Evolutionary conservation across 2,888 invertebrate genomes (phyloP).

Genomic region (Flexamia atlantica): DNA sequence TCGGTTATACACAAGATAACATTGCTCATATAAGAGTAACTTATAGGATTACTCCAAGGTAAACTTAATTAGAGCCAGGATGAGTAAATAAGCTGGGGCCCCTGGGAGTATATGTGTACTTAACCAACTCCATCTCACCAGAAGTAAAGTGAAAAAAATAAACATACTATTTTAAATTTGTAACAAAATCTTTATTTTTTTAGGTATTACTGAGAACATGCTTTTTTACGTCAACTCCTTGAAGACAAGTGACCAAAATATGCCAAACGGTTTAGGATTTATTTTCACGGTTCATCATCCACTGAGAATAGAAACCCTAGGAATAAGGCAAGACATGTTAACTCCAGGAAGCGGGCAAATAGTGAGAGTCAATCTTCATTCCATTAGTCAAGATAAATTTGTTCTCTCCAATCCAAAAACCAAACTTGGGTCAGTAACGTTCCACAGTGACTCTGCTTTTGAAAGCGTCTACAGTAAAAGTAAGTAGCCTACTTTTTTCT

Average conservation of each 20-base stretch:
- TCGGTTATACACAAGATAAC: no score
- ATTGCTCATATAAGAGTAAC: no score
- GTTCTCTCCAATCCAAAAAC: background rate
- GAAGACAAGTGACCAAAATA: background rate
- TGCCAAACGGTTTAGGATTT: background rate
- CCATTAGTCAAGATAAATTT: background rate
- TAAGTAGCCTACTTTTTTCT: no score
- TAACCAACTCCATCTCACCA: no score
- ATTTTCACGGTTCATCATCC: constrained; percentile 13
- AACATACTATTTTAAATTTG: no score
- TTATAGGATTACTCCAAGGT: no score
- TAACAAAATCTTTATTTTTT: background rate
- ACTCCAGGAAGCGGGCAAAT: background rate
- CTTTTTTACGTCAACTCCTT: constrained; percentile 14
- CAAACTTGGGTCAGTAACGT: background rate
- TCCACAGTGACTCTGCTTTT: background rate
- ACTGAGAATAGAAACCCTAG: background rate
- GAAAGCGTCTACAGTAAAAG: background rate
- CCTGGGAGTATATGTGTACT: no score
- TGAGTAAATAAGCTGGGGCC: no score
- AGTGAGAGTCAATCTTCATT: constrained; percentile 23
- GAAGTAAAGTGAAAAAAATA: no score
- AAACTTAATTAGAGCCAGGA: no score
- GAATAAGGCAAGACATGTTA: background rate
- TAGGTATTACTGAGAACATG: constrained; percentile 47